These are phyloP conservation scores for Sarotherodon lohbergeri DNA, from an alignment of 2,113 vertebrate species.

Conservation along the genomic window DNA sequence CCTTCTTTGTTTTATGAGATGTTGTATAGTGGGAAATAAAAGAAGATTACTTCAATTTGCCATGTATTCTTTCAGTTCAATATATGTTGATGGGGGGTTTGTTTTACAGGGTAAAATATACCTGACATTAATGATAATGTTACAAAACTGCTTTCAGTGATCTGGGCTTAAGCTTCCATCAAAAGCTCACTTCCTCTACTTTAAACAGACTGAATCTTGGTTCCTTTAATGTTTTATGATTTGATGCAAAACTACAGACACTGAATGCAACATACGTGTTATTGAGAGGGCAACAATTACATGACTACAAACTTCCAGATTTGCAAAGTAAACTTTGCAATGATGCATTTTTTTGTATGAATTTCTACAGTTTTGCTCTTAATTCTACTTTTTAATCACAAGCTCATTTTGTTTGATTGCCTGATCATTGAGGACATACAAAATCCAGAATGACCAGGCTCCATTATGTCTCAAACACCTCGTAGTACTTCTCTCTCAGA, in stretches of 20 bases:
- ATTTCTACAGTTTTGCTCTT: not conserved
- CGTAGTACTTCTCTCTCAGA: not conserved
- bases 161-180: not conserved
- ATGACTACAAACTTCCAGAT: not conserved
- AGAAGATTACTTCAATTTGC: not conserved
- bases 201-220: not conserved
- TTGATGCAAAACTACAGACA: not conserved
- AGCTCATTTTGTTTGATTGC: not conserved
- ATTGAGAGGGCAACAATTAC: not conserved
- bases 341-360: not conserved
- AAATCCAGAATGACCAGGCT: not conserved
- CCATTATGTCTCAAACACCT: not conserved
- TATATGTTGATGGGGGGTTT: not conserved
- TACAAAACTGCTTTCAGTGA: not conserved
- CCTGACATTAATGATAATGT: not conserved
- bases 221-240: not conserved
- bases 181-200: not conserved
- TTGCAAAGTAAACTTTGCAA: not conserved
- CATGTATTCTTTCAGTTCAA: not conserved
- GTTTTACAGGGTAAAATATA: not conserved
- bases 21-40: not conserved
- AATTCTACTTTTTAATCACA: not conserved
- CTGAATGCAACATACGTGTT: not conserved
- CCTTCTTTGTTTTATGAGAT: rapidly evolving
- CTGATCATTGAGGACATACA: not conserved